phyloP scores from a whole-genome alignment of 2,797 vertebrate species.

The Sparus aurata region DNA sequence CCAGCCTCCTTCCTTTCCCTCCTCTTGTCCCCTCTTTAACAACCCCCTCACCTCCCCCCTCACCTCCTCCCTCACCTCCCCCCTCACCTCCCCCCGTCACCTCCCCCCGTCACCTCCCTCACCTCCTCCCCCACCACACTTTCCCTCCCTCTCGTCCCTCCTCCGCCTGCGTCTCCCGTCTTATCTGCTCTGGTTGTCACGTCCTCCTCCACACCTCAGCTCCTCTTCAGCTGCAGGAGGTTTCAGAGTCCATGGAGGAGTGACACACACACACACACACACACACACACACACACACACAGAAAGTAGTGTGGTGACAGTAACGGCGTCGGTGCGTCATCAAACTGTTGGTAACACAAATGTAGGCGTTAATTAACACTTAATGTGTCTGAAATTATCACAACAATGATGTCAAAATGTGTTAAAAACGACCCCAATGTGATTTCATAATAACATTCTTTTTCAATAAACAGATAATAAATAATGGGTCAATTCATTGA shows the following conservation, averaged over 20 bases:
- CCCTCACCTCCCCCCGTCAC: too few species aligned
- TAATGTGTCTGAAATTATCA: too few species aligned
- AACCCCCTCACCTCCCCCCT: not conserved
- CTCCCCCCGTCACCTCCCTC: not conserved
- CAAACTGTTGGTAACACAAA: too few species aligned
- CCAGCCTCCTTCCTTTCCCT: not conserved
- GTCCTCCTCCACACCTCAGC: slow-evolving; percentile 60
- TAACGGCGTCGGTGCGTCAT: not conserved
- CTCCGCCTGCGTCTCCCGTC: not conserved
- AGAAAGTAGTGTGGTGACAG: not conserved
- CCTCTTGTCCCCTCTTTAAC: not conserved
- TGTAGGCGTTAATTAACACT: too few species aligned
- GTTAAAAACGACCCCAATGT: too few species aligned
- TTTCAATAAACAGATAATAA: too few species aligned
- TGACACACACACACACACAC: not conserved
- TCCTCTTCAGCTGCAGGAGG: slow-evolving; percentile 25
- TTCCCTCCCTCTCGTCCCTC: not conserved
- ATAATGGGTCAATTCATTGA: too few species aligned
- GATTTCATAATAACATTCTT: too few species aligned
- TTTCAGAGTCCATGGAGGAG: too few species aligned
- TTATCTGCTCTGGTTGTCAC: slow-evolving; percentile 63
- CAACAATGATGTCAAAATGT: too few species aligned
- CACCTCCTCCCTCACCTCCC: not conserved
- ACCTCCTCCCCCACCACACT: not conserved
- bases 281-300: not conserved